A percentile compares a stretch with the other conserved stretches of the same genome.
These are phyloP conservation scores for Columba guinea DNA, from an alignment of 2,797 vertebrate genomes.

Conservation along the genomic window DNA sequence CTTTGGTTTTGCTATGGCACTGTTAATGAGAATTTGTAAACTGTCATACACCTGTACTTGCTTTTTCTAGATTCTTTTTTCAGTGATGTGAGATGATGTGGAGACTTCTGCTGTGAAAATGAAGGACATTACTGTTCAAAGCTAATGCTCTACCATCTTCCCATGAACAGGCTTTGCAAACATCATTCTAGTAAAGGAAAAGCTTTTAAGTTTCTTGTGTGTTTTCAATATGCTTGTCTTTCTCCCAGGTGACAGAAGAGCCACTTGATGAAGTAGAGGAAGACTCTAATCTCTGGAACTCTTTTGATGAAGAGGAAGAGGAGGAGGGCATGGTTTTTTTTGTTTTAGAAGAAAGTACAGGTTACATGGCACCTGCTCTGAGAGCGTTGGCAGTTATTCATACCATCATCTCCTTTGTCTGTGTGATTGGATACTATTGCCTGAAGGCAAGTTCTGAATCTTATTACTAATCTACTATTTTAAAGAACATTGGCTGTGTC, in stretches of 20 bases:
- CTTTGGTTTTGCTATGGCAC: neutral
- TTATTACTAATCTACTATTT: neutral
- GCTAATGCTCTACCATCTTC: neutral
- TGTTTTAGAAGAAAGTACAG: constrained; percentile 95
- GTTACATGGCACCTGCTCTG: constrained; percentile 96
- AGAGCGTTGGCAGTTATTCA: constrained; percentile 91
- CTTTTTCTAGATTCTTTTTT: neutral
- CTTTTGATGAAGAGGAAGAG: constrained; percentile 88
- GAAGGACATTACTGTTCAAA: neutral
- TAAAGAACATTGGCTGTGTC: neutral
- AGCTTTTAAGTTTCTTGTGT: neutral
- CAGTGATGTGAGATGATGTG: neutral
- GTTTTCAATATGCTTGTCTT: neutral
- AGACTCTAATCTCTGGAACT: constrained; percentile 87
- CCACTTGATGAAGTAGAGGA: constrained; percentile 83
- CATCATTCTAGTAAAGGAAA: neutral
- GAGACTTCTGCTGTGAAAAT: neutral
- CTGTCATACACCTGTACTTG: neutral
- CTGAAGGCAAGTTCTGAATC: constrained; percentile 84
- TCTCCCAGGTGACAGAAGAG: constrained; percentile 91
- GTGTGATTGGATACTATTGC: constrained; percentile 97
- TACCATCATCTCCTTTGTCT: constrained; percentile 95
- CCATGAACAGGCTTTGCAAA: neutral
- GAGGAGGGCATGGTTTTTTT: constrained; percentile 91
- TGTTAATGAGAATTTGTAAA: neutral